Base-by-base conservation (phyloP, 2,797 vertebrate species). In the Chelmon rostratus region DNA sequence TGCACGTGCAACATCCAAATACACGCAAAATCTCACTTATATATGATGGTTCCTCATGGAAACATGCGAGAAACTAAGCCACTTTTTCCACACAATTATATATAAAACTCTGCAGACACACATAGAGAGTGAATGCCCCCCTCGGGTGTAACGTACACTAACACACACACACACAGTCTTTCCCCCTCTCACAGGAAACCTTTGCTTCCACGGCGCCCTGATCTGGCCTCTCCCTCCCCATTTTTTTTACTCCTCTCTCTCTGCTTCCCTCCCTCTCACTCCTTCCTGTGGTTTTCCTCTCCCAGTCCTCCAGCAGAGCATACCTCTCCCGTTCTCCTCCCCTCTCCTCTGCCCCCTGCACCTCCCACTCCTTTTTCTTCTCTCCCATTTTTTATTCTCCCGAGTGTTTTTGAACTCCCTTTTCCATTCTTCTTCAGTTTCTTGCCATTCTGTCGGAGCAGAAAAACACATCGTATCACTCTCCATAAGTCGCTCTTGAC, bases 211-310 rank as follows among this genome's bases (percentile, higher is more conserved):
- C 11, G 21, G 78, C 76, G 75, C 89, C 90, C 89, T 81, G 79
- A 86, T 85, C 84, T 83, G 91, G 92, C 91, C 91, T 91, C 91
- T 86, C 86, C 81, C 85, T 88, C 83, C 57, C 68, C 70, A 13
- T 56, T 68, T 59, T 72, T 72, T 82, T 75, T 81, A 35, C 76
- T 61, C 76, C 49, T 57, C 9, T 71, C 61, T 28, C 73, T 65
- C 82, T 73, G 54, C 49, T 56, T 79, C 82, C 68, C 81, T 86
- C 83, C 53, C 79, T 86, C 90, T 81, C 68, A 21, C 86, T 84
- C 85, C 81, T 86, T 89, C 85, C 86, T 88, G 89, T 83, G 88
- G 90, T 91, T 91, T 90, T 92, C 90, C 86, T 94, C 86, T 88
- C 84, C 86, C 86, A 86, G 83, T 92, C 76, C 90, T 92, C 90